Evolutionary conservation across 2,113 vertebrate genomes (phyloP).

Genomic region (Meriones unguiculatus): DNA sequence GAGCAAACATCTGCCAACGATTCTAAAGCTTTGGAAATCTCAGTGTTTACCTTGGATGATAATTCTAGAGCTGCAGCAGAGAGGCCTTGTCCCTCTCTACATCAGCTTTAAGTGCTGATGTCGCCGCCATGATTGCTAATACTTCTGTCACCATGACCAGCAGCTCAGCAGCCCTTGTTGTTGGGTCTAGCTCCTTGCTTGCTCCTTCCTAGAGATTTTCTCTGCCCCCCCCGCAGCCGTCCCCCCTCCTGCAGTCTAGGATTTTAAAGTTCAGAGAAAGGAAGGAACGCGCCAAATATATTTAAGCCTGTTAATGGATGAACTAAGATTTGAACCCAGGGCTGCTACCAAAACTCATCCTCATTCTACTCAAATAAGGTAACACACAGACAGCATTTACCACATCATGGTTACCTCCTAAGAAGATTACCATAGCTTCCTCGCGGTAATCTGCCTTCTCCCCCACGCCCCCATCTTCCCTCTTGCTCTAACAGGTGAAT

Average conservation of each 20-base stretch:
- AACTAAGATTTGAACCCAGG: constrained; percentile 28
- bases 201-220: neutral
- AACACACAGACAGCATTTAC: neutral
- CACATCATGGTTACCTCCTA: neutral
- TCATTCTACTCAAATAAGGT: neutral
- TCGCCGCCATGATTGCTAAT: neutral
- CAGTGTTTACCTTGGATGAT: neutral
- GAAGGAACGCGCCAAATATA: neutral
- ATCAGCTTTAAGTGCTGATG: neutral
- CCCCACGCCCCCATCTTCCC: too few species aligned
- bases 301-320: neutral
- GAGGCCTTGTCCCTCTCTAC: neutral
- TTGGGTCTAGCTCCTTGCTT: neutral
- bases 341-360: constrained; percentile 7
- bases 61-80: neutral
- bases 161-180: neutral
- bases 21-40: neutral
- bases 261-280: neutral
- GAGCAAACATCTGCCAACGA: neutral
- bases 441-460: neutral
- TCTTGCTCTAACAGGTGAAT: neutral
- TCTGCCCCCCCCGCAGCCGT: neutral
- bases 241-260: neutral
- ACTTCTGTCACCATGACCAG: neutral
- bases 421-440: neutral